Percentiles rank a stretch among this genome's conserved stretches.
These are phyloP conservation scores for Eurypyga helias DNA, from an alignment of 2,113 vertebrate species.

Conservation along the genomic window DNA sequence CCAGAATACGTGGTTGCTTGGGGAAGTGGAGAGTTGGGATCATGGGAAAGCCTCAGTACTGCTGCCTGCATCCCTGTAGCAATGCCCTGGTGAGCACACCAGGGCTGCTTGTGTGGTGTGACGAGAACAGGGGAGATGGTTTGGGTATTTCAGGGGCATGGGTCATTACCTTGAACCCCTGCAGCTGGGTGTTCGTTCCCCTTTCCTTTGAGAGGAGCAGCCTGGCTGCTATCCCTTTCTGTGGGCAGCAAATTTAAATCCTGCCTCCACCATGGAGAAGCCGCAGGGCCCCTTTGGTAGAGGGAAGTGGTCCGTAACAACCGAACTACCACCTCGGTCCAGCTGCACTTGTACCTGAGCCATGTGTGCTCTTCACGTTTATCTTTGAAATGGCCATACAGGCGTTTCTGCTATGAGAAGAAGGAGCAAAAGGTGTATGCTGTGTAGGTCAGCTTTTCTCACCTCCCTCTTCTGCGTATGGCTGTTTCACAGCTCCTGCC, in stretches of 20 bases:
- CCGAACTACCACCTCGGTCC: accelerated
- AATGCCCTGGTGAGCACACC: background rate
- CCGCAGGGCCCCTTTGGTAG: background rate
- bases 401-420: background rate
- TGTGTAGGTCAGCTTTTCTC: background rate
- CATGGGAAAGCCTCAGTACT: background rate
- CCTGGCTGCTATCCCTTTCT: background rate
- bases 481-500: constrained; percentile 83
- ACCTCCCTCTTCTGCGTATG: background rate
- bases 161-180: background rate
- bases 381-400: background rate
- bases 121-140: background rate
- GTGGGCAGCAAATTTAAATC: background rate
- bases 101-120: accelerated
- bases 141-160: background rate
- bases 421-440: background rate
- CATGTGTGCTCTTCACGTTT: background rate
- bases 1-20: background rate
- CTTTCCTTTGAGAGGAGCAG: background rate
- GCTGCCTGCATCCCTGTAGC: background rate
- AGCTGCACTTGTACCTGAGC: background rate
- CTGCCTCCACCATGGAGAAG: background rate
- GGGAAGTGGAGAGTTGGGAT: background rate
- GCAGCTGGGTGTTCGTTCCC: background rate
- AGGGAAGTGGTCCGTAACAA: background rate